Evolutionary conservation across 2,888 invertebrate genomes (phyloP), one percentile per base, ranked within the genome.

Genomic region (Sepioteuthis lessoniana): DNA sequence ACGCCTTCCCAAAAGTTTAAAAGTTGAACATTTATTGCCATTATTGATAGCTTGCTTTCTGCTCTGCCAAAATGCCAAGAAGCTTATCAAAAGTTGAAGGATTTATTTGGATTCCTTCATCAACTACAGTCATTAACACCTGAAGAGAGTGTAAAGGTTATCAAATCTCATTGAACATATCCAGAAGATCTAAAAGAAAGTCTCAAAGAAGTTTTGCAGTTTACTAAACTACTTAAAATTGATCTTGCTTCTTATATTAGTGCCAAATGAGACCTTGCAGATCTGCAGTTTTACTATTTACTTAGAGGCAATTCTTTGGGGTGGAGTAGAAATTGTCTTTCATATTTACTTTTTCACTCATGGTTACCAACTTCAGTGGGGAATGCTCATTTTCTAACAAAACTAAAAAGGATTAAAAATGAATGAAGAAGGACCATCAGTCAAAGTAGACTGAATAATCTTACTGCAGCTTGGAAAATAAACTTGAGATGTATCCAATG

Each of bases 21-120:
- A 90, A 10, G n/a, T 25, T 25, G 38, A 90, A 35, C 90, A 90
- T 90, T 90, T 90, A 7, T 16, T 90, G 35, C 90, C 90, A 90
- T 90, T 38, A 90, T 35, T 35, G 19, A 90, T 90, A 37, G 35
- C 37, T 37, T 90, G 0, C 35, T 90, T 35, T 35, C 90, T 90
- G 90, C 90, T 35, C 38, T 90, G 90, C 8, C 35, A 90, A 90
- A 90, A 35, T n/a, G 90, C 90, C 90, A 16, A 13, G 25, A 90
- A 90, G 90, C 25, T 90, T 90, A 37, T 90, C 90, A 35, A 90
- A 90, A 90, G 35, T 35, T 90, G 90, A 90, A 25, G 35, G 37
- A 90, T n/a, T 35, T 90, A 90, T 90, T 90, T 90, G 35, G 25
- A 90, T 90, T 90, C 90, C 90, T 90, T 37, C 38, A 35, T 90